Evolutionary conservation across 1,140 invertebrate species (phyloP), one percentile per base, ranked within the genome.

Genomic region (Drosophila sproati): DNA sequence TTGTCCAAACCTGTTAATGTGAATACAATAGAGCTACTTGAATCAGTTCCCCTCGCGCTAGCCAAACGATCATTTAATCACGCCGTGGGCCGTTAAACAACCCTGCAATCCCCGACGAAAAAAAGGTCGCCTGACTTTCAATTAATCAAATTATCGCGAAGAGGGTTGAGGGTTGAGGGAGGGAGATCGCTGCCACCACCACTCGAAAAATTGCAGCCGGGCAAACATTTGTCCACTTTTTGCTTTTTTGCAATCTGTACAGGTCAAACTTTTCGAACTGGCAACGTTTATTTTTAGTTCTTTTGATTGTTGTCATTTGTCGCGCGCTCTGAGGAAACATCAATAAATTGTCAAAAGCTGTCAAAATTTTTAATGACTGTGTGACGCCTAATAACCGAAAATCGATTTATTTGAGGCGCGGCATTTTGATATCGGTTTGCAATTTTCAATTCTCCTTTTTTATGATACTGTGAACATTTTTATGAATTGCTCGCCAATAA

Each of bases 351-450:
- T 73, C 61, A 89, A 88, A 88, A 85, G 69, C 77, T 88, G 85
- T 88, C 85, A 88, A 88, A 88, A 88, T 85, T 85, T 88, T 85
- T 89, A 88, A 88, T 89, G 85, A 89, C 64, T 89, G 85, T 87
- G 83, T 80, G 85, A 88, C 85, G 85, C 62, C 64, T 89, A 80
- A 89, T 88, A 88, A 72, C 80, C 59, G 62, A 74, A 70, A 89
- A 88, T 88, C 85, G 77, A 88, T 88, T 88, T 73, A 77, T 73
- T 80, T 76, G 56, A 80, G 78, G 64, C 78, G 55, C 51, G 29
- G 57, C 34, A 47, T 61, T 10, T 50, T 60, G 60, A 82, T 82
- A 64, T 63, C 37, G 29, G 66, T 63, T 81, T 71, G 57, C 39
- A 10, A 59, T 61, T 78, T 73, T 52, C 10, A 32, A 32, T 12